A percentile compares a stretch with the other conserved stretches of the same genome.
These are phyloP conservation scores for Chironex yamaguchii DNA, from an alignment of 30 jellyfish, hydroid and myxozoan genomes.

Conservation along the genomic window DNA sequence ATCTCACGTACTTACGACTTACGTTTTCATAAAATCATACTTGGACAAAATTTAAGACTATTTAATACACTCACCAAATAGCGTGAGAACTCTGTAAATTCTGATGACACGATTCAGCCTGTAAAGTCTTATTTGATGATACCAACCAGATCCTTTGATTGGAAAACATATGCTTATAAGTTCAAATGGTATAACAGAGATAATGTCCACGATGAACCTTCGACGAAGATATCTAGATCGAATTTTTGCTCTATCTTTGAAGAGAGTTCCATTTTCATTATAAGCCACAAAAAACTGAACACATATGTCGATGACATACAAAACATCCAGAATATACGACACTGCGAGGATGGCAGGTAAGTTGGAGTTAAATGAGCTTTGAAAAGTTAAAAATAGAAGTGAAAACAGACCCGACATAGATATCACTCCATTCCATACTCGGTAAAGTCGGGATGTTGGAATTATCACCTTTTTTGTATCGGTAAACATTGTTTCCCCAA, in stretches of 20 bases:
- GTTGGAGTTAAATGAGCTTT: background rate
- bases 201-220: conserved; percentile 51
- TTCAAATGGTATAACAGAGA: conserved; percentile 76
- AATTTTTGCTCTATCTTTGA: background rate
- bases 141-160: conserved; percentile 37
- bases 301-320: background rate
- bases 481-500: no score
- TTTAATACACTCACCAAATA: background rate
- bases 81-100: conserved; percentile 53
- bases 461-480: no score
- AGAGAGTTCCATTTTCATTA: background rate
- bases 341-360: background rate
- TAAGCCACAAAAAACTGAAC: background rate
- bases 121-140: conserved; percentile 61
- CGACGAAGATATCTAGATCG: background rate
- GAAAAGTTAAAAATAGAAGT: background rate
- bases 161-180: conserved; percentile 26
- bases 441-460: background rate
- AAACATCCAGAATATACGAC: background rate
- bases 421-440: background rate
- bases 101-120: conserved; percentile 67
- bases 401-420: background rate
- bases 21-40: no score
- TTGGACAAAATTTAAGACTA: no score
- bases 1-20: no score